Evolutionary conservation across 2,113 vertebrate genomes (phyloP), one percentile per base, ranked within the genome.

Genomic region (Triplophysa siluroides): DNA sequence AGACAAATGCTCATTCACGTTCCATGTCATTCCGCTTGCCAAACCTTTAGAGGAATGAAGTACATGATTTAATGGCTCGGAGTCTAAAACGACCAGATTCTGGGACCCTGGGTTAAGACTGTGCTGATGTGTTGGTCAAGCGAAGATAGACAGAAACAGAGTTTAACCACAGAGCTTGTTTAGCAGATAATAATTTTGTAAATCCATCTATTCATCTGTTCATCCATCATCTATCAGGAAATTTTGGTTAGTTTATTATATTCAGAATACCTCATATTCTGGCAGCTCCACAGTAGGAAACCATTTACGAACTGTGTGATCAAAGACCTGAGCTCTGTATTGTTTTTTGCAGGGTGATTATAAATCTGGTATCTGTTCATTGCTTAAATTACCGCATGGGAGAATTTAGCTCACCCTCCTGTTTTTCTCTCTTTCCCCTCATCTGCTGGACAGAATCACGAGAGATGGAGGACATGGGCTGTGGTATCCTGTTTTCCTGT

Each of bases 1-100:
- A 65, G 75, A 77, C 75, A 77, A 65, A 77, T 77, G 62, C 62
- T 64, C 45, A 65, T 65, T 77, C 75, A 65, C 62, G 45, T 77
- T 77, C 62, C 62, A n/a, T 54, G 60, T 64, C 75, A 54, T 66
- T 54, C 61, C 33, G 18, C 62, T 77, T 77, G 75, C 75, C 75
- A 65, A 77, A 77, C 45, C 26, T 77, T 65, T 29, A 54, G 62
- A 23, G 13, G 75, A 77, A 64, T 65, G 50, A 54, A 77, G 62
- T 77, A 18, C 62, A 50, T 66, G 75, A 3, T 65, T 52, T 77
- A 77, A 64, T 76, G 74, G 74, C 19, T 60, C 23, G 11, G 13
- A 63, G 62, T 77, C 45, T 54, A 64, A 76, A 64, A 64, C 61
- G 52, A 75, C 38, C 19, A 58, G 50, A 77, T 77, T 76, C 13